Base-by-base conservation (phyloP, 2,113 vertebrate genomes). In the Polypterus senegalus region DNA sequence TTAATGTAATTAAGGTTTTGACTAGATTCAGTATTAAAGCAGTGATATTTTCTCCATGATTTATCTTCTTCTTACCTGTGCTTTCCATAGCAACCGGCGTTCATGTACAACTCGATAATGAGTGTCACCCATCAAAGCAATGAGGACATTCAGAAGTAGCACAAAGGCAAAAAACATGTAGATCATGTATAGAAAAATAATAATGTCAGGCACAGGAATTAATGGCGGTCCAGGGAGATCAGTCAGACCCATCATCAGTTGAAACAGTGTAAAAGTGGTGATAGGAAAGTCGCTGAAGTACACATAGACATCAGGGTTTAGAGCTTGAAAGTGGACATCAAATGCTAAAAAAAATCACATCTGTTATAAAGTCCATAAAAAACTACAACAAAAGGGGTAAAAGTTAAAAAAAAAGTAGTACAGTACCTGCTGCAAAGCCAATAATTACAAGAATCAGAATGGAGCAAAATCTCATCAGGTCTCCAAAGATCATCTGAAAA, bases 111-210 rank as follows among this genome's bases (percentile, higher is more conserved):
- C 60, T 43, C 58, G 54, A 6, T 55, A 67, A 59, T 63, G 51
- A 48, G 59, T 60, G 8, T 62, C 54, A 9, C 9, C 56, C 11
- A 49, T 49, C 63, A 69, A 43, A 46, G 5, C 49, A 67, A 56
- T 64, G 58, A 68, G 63, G n/a, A 71, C 62, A 43, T 65, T 73
- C 47, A 65, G 46, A 62, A 63, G 69, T 27, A 61, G 55, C 64
- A 64, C 44, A 49, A 65, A 64, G 46, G n/a, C 59, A 63, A 59
- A 53, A 47, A 66, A 7, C 2, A 46, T 70, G n/a, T 54, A 47
- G 43, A 56, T 65, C 46, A 58, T 57, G 11, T 67, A 67, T 46
- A 63, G 46, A 44, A 4, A 10, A 44, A 8, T 10, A n/a, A 64
- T 49, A 5, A 54, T 60, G 47, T 60, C 56, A 49, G 55, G 58